Evolutionary conservation across 2,888 invertebrate species (phyloP), one percentile per base, ranked within the genome.

Genomic region (Drosophila austrosaltans): DNA sequence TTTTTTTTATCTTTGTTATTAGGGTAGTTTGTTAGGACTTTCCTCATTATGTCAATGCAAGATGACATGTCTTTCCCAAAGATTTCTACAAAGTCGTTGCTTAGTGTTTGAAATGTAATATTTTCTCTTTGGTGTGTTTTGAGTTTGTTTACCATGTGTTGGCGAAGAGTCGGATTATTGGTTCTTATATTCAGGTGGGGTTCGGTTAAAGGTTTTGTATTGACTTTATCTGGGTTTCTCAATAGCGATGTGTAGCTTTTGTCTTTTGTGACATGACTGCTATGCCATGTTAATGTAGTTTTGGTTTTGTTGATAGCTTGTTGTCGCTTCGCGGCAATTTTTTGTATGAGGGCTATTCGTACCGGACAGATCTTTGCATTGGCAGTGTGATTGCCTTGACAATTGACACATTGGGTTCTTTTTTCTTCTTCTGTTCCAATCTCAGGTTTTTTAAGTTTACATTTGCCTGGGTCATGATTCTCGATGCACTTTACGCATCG

Each of bases 381-480:
- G 36, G 60, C 60, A 1, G 60, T 60, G 6, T 60, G 60, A 0
- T 60, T 16, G 2, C 30, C 60, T 10, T 32, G 8, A 20, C 60
- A 60, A 10, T 60, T 48, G 0, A 48, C 7, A 2, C 60, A n/a
- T n/a, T 53, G 32, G 1, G 39, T 3, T 3, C 5, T 30, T 5
- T 28, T 56, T 12, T 57, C 39, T 8, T 12, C 2, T 3, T 8
- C 20, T n/a, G 44, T 3, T 8, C 10, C 12, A 20, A 4, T n/a
- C 25, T 30, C 5, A 30, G 53, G 22, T 25, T 25, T 53, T 25
- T 53, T 7, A 0, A 53, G 4, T 2, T 16, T 25, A 7, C 53
- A 53, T 3, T 30, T 30, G 30, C 22, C 53, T 1, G 53, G 53
- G 0, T 25, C 25, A 10, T 53, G 53, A 1, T 20, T 53, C 2